Conservation (phyloP, 2,797 vertebrate species). For the Gymnopithys bicolor region DNA sequence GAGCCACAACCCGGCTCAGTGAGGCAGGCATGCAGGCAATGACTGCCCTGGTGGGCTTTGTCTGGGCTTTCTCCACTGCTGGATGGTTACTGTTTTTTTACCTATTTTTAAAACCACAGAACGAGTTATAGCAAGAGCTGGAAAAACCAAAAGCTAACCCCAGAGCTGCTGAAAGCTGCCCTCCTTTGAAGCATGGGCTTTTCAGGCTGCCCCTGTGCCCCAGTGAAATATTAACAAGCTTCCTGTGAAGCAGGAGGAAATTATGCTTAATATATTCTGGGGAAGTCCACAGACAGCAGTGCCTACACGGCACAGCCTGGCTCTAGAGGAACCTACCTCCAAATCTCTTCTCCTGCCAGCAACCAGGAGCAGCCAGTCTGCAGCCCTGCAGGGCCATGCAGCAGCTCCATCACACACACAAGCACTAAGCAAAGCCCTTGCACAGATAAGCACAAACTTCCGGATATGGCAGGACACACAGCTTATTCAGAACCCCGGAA, state of each 20-base stretch:
- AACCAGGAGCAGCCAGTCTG: background rate
- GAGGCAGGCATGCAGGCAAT: background rate
- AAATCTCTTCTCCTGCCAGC: background rate
- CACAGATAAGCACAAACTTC: background rate
- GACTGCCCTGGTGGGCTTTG: background rate
- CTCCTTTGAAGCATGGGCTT: constrained; percentile 19
- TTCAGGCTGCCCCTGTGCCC: background rate
- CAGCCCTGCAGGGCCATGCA: background rate
- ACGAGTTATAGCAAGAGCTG: background rate
- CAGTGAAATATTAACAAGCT: constrained; percentile 67
- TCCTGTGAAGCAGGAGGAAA: constrained; percentile 39
- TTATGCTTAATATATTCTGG: constrained; percentile 19
- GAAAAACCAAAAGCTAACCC: constrained; percentile 2
- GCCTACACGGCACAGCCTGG: background rate
- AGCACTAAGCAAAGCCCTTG: background rate
- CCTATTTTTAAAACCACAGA: constrained; percentile 29
- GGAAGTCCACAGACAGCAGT: background rate
- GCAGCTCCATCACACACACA: background rate
- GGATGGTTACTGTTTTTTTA: background rate
- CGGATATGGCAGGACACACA: accelerated
- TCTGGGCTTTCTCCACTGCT: background rate
- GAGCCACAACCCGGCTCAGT: background rate
- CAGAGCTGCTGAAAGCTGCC: constrained; percentile 6
- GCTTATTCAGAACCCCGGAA: background rate
- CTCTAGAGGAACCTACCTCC: background rate